These are phyloP conservation scores for Coleophora flavipennella DNA, from an alignment of 2,888 invertebrate genomes.

Conservation along the genomic window DNA sequence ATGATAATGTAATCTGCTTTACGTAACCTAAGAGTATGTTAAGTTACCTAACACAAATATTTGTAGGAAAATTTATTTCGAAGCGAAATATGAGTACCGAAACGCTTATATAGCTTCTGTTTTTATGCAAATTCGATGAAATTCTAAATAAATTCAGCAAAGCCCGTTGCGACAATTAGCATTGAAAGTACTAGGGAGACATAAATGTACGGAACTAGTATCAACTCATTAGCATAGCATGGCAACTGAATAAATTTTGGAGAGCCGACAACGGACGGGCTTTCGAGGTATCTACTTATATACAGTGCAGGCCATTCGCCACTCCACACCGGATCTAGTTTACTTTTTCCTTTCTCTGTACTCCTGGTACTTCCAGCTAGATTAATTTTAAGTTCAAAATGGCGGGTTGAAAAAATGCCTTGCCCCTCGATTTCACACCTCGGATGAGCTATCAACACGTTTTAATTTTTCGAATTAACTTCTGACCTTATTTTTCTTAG, in stretches of 20 bases:
- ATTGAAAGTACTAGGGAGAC: slow-evolving; percentile 20
- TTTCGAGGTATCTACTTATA: slow-evolving; percentile 11
- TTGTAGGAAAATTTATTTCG: too few relatives aligned
- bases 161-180: slow-evolving; percentile 19
- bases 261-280: slow-evolving; percentile 12
- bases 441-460: too few relatives aligned
- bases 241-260: slow-evolving; percentile 26
- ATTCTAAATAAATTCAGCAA: not conserved
- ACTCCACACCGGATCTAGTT: slow-evolving; percentile 23
- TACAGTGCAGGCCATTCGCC: not conserved
- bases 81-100: too few relatives aligned
- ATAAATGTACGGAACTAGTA: slow-evolving; percentile 19
- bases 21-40: too few relatives aligned
- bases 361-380: slow-evolving; percentile 22
- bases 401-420: too few relatives aligned
- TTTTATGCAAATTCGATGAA: too few relatives aligned
- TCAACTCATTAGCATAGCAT: slow-evolving; percentile 32
- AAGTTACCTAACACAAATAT: too few relatives aligned
- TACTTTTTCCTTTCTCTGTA: slow-evolving; percentile 27
- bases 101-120: too few relatives aligned
- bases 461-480: too few relatives aligned
- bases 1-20: too few relatives aligned
- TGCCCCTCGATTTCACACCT: too few relatives aligned
- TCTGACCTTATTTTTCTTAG: too few relatives aligned
- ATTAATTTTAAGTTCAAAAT: slow-evolving; percentile 20